Evolutionary conservation across 2,888 invertebrate genomes (phyloP).

Genomic region (Cheilosia scutellata): DNA sequence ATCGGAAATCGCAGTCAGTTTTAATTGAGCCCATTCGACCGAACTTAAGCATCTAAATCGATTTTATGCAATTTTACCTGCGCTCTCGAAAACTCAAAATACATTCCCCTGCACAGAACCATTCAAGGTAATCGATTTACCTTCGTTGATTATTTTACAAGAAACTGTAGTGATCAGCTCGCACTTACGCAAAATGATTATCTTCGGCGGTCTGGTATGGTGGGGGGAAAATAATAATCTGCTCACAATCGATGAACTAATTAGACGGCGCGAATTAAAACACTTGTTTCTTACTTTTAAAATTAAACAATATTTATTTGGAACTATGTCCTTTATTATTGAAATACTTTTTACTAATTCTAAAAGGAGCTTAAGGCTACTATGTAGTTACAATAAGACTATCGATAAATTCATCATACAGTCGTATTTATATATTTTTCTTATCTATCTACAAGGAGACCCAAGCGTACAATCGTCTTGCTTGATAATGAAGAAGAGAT

Average conservation of each 20-base stretch:
- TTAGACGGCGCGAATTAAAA: slow-evolving; percentile 51
- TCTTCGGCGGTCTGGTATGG: not conserved
- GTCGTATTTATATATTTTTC: no score
- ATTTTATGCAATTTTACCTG: slow-evolving; percentile 33
- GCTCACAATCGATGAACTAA: slow-evolving; percentile 65
- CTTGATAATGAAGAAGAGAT: no score
- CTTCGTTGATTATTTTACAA: slow-evolving; percentile 44
- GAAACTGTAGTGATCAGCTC: slow-evolving; percentile 14
- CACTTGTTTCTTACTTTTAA: no score
- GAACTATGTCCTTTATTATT: no score
- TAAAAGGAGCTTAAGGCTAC: no score
- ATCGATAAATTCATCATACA: no score
- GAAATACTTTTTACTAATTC: no score
- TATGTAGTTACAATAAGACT: no score
- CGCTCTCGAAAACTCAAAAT: not conserved
- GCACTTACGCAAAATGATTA: slow-evolving; percentile 51
- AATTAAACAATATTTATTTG: no score
- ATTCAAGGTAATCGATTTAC: slow-evolving; percentile 43
- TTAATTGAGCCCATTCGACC: not conserved
- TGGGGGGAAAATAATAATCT: slow-evolving; percentile 41
- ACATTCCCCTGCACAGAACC: not conserved
- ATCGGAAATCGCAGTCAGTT: not conserved
- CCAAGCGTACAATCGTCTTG: no score
- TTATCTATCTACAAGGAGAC: no score
- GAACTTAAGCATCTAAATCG: slow-evolving; percentile 5